phyloP scores from a whole-genome alignment of 2,113 vertebrate species.

The Hemiprocne comata region DNA sequence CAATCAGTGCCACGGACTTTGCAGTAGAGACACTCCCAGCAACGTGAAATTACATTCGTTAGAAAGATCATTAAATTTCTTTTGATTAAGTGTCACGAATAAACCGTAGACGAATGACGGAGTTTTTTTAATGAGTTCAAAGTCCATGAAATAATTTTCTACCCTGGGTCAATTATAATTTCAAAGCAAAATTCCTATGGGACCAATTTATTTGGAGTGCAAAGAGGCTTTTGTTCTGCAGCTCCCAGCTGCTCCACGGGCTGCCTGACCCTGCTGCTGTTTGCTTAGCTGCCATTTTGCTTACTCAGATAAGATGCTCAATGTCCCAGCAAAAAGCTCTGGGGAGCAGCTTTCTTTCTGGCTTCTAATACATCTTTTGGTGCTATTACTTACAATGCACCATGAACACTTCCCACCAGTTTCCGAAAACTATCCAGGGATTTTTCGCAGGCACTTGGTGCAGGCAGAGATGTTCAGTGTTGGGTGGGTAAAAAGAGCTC shows the following conservation, averaged over 20 bases:
- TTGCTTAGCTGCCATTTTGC: slow-evolving; percentile 30
- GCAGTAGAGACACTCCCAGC: not conserved
- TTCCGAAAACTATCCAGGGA: not conserved
- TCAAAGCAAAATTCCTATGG: slow-evolving; percentile 73
- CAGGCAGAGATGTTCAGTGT: not conserved
- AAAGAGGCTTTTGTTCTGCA: slow-evolving; percentile 66
- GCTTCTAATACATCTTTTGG: not conserved
- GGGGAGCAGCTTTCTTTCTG: slow-evolving; percentile 27
- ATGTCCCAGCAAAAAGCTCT: not conserved
- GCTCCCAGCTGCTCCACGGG: slow-evolving; percentile 36
- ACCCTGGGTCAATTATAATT: slow-evolving; percentile 77
- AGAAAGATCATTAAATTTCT: slow-evolving; percentile 67
- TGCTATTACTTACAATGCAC: not conserved
- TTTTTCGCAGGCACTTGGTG: not conserved
- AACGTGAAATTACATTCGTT: not conserved
- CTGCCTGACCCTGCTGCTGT: slow-evolving; percentile 14
- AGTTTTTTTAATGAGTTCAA: slow-evolving; percentile 75
- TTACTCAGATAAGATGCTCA: slow-evolving; percentile 43
- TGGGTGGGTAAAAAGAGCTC: not conserved
- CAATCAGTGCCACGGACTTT: not conserved
- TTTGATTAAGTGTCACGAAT: slow-evolving; percentile 77
- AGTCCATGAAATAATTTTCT: slow-evolving; percentile 76
- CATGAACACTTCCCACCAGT: not conserved
- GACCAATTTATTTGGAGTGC: slow-evolving; percentile 74
- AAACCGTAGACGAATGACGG: slow-evolving; percentile 71